Percentiles rank a stretch among this genome's conserved stretches.
Conservation (phyloP, 2,888 invertebrate genomes). For the Volucella inanis region DNA sequence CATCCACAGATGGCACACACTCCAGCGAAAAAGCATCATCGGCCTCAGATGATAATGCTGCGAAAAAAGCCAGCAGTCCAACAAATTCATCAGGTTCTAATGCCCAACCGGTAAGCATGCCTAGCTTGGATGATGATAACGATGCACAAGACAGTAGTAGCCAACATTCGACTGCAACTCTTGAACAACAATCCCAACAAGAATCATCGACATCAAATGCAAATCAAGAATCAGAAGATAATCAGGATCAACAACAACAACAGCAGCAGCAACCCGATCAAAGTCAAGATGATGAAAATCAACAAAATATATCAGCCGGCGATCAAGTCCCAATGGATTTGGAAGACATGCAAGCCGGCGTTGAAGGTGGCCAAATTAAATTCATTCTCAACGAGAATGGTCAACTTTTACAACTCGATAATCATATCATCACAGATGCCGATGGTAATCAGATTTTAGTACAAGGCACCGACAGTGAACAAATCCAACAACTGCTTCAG, state of each 20-base stretch:
- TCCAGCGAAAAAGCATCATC: conserved; percentile 76
- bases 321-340: conserved; percentile 83
- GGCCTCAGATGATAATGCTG: conserved; percentile 75
- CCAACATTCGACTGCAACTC: conserved; percentile 73
- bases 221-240: conserved; percentile 58
- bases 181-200: conserved; percentile 68
- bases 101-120: conserved; percentile 82
- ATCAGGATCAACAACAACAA: conserved; percentile 59
- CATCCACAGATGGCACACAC: conserved; percentile 38
- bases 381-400: conserved; percentile 83
- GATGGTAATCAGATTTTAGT: conserved; percentile 83
- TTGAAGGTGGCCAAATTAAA: conserved; percentile 83
- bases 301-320: conserved; percentile 70
- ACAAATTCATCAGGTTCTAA: conserved; percentile 60
- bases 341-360: conserved; percentile 83
- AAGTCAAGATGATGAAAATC: conserved; percentile 68
- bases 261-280: conserved; percentile 68
- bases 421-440: conserved; percentile 83
- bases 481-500: conserved; percentile 83
- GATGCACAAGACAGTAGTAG: conserved; percentile 78
- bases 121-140: conserved; percentile 83
- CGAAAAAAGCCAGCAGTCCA: conserved; percentile 45
- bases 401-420: conserved; percentile 82
- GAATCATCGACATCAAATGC: conserved; percentile 27
- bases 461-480: conserved; percentile 82